Evolutionary conservation across 35 echinoderm and acorn worm genomes (phyloP).

Genomic region (Lytechinus pictus): DNA sequence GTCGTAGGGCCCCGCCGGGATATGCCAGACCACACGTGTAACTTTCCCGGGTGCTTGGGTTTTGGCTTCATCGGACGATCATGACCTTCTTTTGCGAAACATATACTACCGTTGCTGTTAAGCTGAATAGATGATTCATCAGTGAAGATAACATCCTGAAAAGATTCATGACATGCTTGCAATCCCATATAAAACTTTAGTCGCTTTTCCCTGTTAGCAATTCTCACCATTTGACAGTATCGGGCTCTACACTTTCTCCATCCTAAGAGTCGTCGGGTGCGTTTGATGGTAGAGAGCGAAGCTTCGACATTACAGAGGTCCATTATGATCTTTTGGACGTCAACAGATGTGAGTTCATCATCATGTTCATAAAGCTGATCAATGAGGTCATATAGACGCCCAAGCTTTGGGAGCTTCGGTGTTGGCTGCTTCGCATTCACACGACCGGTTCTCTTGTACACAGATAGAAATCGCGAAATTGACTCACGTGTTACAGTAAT

Average conservation of each 20-base stretch:
- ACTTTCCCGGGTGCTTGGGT: conserved; percentile 69
- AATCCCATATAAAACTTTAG: no score
- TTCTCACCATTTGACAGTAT: conserved; percentile 47
- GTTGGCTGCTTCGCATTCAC: neutral
- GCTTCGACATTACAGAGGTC: neutral
- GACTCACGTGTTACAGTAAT: neutral
- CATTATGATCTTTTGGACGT: conserved; percentile 5
- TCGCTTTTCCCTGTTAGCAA: neutral
- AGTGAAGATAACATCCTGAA: conserved; percentile 70
- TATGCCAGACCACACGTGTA: conserved; percentile 75
- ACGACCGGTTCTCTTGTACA: neutral
- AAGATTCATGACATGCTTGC: conserved; percentile 22
- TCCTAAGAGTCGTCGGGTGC: no score
- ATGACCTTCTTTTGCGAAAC: conserved; percentile 47
- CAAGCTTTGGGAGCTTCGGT: neutral
- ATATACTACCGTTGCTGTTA: conserved; percentile 42
- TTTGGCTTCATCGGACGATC: neutral
- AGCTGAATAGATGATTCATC: conserved; percentile 70
- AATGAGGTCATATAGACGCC: conserved; percentile 26
- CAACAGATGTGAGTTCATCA: conserved; percentile 58
- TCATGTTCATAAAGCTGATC: conserved; percentile 42
- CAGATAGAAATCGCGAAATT: neutral
- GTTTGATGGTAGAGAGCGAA: conserved; percentile 51
- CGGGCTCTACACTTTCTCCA: conserved; percentile 21
- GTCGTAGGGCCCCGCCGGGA: conserved; percentile 54